Evolutionary conservation across 2,797 vertebrate species (phyloP).

Genomic region (Acanthurus lineatus): DNA sequence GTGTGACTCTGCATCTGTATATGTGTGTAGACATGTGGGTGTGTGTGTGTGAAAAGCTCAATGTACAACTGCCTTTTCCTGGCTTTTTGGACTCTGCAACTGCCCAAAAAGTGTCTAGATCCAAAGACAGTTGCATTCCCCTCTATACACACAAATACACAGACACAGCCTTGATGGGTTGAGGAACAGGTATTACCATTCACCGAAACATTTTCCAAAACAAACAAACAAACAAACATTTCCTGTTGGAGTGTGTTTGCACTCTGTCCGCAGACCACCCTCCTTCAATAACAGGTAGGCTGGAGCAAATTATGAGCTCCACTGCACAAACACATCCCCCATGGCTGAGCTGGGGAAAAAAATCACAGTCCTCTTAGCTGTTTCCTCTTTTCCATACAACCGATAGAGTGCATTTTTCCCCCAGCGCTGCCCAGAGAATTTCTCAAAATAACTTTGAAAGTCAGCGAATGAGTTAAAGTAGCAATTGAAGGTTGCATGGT

Average conservation of each 20-base stretch:
- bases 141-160: conserved; percentile 8
- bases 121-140: conserved; percentile 27
- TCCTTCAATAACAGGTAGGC: conserved; percentile 52
- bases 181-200: conserved; percentile 36
- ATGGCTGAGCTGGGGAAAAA: conserved; percentile 1
- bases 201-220: conserved; percentile 22
- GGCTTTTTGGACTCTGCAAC: conserved; percentile 12
- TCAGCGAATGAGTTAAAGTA: conserved; percentile 33
- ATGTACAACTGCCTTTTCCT: conserved; percentile 39
- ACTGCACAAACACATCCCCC: conserved; percentile 55
- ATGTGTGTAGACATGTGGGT: conserved; percentile 8
- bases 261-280: conserved; percentile 16
- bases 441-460: conserved; percentile 40
- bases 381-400: conserved; percentile 31
- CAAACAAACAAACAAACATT: too few species aligned
- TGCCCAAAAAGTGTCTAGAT: conserved; percentile 29
- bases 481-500: conserved; percentile 28
- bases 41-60: conserved; percentile 9
- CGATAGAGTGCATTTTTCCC: conserved; percentile 6
- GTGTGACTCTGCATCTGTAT: conserved; percentile 4
- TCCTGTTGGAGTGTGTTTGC: conserved; percentile 38
- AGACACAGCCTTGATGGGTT: neutral
- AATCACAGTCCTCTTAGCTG: conserved; percentile 26
- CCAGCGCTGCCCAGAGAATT: conserved; percentile 12
- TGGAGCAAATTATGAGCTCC: conserved; percentile 61